Base-by-base conservation (phyloP, 2,888 invertebrate genomes). In the Melolontha melolontha region DNA sequence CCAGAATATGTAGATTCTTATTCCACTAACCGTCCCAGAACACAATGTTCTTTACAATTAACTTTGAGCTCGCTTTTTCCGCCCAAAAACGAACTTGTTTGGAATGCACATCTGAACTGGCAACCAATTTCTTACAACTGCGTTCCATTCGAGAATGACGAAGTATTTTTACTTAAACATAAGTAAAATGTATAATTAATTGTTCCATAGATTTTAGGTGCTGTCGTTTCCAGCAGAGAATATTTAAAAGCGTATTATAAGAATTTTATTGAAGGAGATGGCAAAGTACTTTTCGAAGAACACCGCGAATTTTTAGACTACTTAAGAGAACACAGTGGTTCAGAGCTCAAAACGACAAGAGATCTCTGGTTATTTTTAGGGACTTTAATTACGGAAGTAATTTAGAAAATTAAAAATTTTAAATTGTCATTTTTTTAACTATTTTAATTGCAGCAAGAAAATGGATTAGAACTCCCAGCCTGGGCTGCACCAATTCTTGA, bases 31-130 rank as follows among this genome's bases (percentile, higher is more conserved):
- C 27, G 14, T 39, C 65, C 51, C 11, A 68, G 68, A 47, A 34
- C 68, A 4, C 55, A 68, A 50, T 41, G 14, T n/a, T 51, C 68
- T 44, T 52, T 68, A 42, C 68, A 65, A 16, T 34, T 68, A 40
- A 59, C 59, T 29, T 41, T 68, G 8, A 64, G 65, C 8, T 47
- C 64, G 22, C 34, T 68, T 2, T 68, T 34, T 65, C 68, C 68
- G 7, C 68, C 68, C 16, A 68, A 44, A 42, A 39, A 16, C 4
- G 51, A 59, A 17, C 42, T 52, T 34, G 27, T 51, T 10, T 51
- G 64, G 57, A 47, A 57, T 12, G 39, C 51, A 14, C 39, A 51
- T 8, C 39, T 68, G 29, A 59, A 57, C 40, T 68, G 68, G 68
- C 57, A 44, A 12, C 57, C 57, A 27, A 57, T 57, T 27, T 40